Evolutionary conservation across 2,888 invertebrate genomes (phyloP), one percentile per base, ranked within the genome.

Genomic region (Philhelius pedissequus): DNA sequence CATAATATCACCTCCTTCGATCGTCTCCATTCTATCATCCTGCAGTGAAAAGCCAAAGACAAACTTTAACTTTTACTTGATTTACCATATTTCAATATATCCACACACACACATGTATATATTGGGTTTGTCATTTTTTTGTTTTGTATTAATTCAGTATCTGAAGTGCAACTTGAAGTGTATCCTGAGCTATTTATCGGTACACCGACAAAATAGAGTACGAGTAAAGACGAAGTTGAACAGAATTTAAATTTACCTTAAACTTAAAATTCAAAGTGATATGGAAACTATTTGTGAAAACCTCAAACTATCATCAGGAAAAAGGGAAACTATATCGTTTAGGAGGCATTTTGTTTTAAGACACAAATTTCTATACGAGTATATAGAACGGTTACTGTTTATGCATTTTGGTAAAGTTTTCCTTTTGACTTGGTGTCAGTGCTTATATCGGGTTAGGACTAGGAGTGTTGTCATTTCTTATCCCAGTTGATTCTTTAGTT

Each of bases 31-130:
- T 60, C 0, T 43, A 54, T 48, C 27, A 54, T 48, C 27, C 43
- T 35, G 13, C 32, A 64, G 30, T 45, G 69, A 62, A 78, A 78
- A 69, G 64, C 78, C 69, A 83, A 78, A 78, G 78, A 83, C 82
- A 83, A 83, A 83, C 82, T 83, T 69, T 52, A 83, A 83, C 78
- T 83, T 83, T 83, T 83, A 83, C 82, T 78, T 83, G 82, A 83
- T 83, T 83, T 78, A 78, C 78, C 82, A 78, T 73, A 74, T 83
- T 83, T 78, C 78, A 78, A 78, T 83, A 78, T 38, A 69, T n/a
- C 22, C 25, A 9, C 15, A 15, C 27, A n/a, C 25, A 2, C 25
- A 22, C 13, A 15, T 3, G 9, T 32, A 11, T 43, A 15, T 11
- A 35, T 11, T 11, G 20, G 35, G 15, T 11, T 43, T 22, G 9